phyloP scores from a whole-genome alignment of 2,797 vertebrate species.

The Leucoraja ocellata region DNA sequence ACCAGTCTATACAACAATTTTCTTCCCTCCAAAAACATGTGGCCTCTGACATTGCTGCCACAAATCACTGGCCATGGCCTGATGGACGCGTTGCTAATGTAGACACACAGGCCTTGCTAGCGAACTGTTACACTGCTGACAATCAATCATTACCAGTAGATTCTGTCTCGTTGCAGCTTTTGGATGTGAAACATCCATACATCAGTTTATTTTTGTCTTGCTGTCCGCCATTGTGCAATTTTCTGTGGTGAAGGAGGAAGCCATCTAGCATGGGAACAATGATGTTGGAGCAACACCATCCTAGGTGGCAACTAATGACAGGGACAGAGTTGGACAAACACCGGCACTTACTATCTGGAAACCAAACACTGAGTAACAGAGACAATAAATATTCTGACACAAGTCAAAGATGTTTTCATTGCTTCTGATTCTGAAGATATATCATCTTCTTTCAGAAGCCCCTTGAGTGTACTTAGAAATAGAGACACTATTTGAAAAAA shows the following conservation, averaged over 20 bases:
- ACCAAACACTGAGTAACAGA: not conserved
- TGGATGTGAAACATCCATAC: not conserved
- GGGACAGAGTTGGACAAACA: not conserved
- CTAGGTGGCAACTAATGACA: not conserved
- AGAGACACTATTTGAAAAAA: not conserved
- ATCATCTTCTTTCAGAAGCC: not conserved
- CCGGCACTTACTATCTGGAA: not conserved
- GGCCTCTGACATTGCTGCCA: conserved; percentile 12
- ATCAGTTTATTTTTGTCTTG: not conserved
- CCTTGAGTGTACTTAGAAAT: not conserved
- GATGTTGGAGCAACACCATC: not conserved
- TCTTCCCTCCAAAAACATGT: not conserved
- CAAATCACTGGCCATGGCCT: not conserved
- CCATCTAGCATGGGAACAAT: conserved; percentile 3
- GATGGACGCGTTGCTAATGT: not conserved
- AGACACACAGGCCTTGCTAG: not conserved
- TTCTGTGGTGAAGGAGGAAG: conserved; percentile 22
- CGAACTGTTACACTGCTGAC: conserved; percentile 10
- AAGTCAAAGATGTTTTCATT: not conserved
- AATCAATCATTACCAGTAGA: conserved; percentile 12
- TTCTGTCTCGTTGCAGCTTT: not conserved
- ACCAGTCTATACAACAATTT: not conserved
- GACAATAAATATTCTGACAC: conserved; percentile 6
- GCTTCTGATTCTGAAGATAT: not conserved
- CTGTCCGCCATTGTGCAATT: not conserved